Base-by-base conservation (phyloP, 2,113 vertebrate species). In the Nanorana parkeri region DNA sequence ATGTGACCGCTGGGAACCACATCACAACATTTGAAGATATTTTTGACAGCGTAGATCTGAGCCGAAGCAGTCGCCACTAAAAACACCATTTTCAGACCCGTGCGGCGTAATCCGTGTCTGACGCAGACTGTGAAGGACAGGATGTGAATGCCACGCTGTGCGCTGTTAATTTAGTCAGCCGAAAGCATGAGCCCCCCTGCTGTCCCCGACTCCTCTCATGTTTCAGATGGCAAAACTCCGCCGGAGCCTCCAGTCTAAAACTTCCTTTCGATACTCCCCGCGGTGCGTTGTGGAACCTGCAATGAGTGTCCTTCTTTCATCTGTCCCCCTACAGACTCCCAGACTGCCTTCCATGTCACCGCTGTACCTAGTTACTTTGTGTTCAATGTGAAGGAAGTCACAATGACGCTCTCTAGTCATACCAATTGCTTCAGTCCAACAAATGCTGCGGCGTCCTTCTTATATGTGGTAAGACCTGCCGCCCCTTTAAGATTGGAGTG, bases 151-250 rank as follows among this genome's bases (percentile, higher is more conserved):
- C n/a, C 80, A 81, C 4, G 69, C 69, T 81, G 80, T 41, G 69
- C 51, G 3, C 79, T 74, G 80, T 81, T 74, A 81, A 74, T 74
- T 81, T 75, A 81, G 80, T 81, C 80, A 74, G 80, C 61, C 67
- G 80, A 74, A 71, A 74, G 75, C 80, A 81, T 21, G 69, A 56
- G 10, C 69, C 79, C 79, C 80, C 80, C n/a, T n/a, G 51, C 80
- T 74, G 69, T 67, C 51, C 28, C 63, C 20, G 58, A 67, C 69
- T 74, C 17, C 54, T 65, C 80, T 81, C 28, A 74, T 73, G 60
- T 81, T 75, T 81, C 69, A 58, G 47, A 24, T 29, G n/a, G 69
- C 63, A 67, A 74, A 66, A 81, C 60, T 56, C 47, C 26, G 36
- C 17, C 32, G 51, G 36, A 73, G 60, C 61, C 69, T 66, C 63